phyloP scores from a whole-genome alignment of 2,797 vertebrate species.

The Arremon aurantiirostris region DNA sequence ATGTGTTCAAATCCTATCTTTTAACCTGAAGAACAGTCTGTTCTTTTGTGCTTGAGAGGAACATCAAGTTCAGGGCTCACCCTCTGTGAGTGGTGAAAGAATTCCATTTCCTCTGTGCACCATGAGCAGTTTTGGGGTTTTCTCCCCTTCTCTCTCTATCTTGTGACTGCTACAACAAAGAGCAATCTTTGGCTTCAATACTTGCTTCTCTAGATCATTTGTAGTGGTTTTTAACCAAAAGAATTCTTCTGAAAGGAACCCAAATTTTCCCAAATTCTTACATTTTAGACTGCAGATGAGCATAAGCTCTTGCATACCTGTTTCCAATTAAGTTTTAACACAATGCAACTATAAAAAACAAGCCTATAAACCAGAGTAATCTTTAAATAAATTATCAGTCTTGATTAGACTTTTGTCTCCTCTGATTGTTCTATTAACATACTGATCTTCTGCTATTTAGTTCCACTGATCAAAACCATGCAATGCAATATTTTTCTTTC shows the following conservation, averaged over 20 bases:
- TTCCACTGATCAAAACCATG: not conserved
- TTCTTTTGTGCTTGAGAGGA: not conserved
- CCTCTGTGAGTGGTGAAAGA: not conserved
- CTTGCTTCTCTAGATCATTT: not conserved
- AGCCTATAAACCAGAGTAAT: not conserved
- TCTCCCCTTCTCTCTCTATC: not conserved
- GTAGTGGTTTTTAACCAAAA: not conserved
- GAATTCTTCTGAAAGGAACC: not conserved
- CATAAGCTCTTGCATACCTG: not conserved
- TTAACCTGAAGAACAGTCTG: not conserved
- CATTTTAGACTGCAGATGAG: not conserved
- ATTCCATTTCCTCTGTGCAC: not conserved
- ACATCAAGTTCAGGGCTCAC: not conserved
- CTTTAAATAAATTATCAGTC: not conserved
- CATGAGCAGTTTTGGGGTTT: not conserved
- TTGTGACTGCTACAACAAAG: not conserved
- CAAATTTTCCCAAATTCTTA: not conserved
- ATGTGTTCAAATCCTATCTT: not conserved
- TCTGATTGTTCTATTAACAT: not conserved
- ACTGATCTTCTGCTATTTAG: not conserved
- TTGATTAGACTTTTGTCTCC: not conserved
- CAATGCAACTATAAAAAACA: not conserved
- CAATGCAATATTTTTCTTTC: not conserved
- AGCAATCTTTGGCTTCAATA: not conserved
- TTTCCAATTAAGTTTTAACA: not conserved